phyloP scores from a whole-genome alignment of 1,140 invertebrate genomes.

The Lasioglossum albipes region DNA sequence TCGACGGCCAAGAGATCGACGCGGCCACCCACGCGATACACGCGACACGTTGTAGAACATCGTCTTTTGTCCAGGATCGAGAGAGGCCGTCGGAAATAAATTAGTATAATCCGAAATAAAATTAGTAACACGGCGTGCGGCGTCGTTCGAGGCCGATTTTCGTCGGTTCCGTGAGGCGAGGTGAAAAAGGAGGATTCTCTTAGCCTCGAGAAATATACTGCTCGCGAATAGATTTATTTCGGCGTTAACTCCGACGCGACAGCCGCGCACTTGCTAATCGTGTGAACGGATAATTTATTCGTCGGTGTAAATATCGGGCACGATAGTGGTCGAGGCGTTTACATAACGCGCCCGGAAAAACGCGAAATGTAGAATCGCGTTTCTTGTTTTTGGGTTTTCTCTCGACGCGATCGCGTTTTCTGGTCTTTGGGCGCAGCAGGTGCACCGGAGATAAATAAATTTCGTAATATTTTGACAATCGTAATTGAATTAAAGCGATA shows the following conservation, averaged over 20 bases:
- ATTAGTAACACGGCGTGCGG: no score
- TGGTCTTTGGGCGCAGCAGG: neutral
- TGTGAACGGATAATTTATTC: neutral
- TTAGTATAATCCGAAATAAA: no score
- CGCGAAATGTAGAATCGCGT: neutral
- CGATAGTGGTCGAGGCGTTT: neutral
- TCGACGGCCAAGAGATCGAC: slow-evolving; percentile 26
- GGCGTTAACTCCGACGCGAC: neutral
- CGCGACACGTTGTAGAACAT: slow-evolving; percentile 20
- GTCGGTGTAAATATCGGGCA: neutral
- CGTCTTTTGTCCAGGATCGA: neutral
- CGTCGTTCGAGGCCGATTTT: no score
- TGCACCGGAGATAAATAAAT: slow-evolving; percentile 1
- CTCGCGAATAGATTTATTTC: slow-evolving; percentile 1
- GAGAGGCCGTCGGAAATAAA: neutral
- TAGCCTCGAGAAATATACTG: neutral
- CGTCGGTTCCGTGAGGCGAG: neutral
- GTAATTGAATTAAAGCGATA: slow-evolving; percentile 15
- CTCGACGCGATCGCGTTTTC: no score
- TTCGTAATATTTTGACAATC: slow-evolving; percentile 23
- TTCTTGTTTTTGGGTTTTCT: neutral
- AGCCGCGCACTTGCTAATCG: neutral
- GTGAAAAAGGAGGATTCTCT: neutral
- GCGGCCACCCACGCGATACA: slow-evolving; percentile 7
- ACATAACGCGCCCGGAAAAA: neutral